A percentile compares a stretch with the other conserved stretches of the same genome.
Conservation (phyloP, 1,140 invertebrate species). For the Papilio glaucus region DNA sequence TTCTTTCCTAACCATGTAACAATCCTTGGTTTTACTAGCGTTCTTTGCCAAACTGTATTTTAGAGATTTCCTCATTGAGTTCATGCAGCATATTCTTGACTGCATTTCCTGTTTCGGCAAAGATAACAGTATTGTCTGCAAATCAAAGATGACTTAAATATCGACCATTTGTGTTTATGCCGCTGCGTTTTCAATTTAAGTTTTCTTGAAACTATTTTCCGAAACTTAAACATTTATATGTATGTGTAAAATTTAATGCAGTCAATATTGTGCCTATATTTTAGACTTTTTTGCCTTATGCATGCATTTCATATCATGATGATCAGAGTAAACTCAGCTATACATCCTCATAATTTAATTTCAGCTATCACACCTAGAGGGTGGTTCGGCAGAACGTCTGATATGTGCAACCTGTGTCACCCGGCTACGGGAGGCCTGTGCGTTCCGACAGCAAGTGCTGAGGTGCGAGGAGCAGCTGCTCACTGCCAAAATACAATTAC, state of each 20-base stretch:
- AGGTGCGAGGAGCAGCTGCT: conserved; percentile 63
- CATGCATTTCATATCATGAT: background rate
- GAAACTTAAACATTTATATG: too few relatives aligned
- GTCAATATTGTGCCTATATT: too few relatives aligned
- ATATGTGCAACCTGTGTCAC: conserved; percentile 70
- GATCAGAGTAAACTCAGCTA: too few relatives aligned
- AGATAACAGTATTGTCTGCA: conserved; percentile 6
- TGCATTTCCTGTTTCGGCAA: background rate
- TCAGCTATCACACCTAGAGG: conserved; percentile 67
- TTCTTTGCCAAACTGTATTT: background rate
- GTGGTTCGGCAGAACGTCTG: conserved; percentile 51
- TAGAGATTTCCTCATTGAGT: background rate
- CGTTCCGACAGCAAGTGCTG: conserved; percentile 64
- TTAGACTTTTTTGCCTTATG: too few relatives aligned
- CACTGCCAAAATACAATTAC: conserved; percentile 49
- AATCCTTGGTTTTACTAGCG: background rate
- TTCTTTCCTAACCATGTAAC: too few relatives aligned
- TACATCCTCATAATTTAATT: conserved; percentile 12
- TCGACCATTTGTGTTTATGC: background rate
- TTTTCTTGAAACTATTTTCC: background rate
- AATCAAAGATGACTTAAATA: background rate
- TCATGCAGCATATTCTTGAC: background rate
- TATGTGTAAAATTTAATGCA: too few relatives aligned
- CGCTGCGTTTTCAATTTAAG: background rate
- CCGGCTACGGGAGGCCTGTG: conserved; percentile 61